Percentiles rank a stretch among this genome's conserved stretches.
These are phyloP conservation scores for Aphis gossypii DNA, from an alignment of 1,140 invertebrate genomes.

Conservation along the genomic window DNA sequence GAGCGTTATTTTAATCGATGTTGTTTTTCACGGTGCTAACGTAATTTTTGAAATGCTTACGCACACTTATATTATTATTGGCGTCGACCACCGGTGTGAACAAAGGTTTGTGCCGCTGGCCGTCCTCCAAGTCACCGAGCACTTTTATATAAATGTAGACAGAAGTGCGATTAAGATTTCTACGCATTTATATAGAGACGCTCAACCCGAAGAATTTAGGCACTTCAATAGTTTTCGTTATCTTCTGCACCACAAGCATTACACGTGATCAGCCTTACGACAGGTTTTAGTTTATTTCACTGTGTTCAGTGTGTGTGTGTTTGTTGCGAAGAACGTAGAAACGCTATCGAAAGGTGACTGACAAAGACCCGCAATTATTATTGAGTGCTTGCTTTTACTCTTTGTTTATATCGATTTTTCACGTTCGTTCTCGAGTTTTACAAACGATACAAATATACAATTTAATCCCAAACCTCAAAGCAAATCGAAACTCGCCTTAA, in stretches of 20 bases:
- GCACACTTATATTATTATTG: not conserved
- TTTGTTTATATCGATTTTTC: conserved; percentile 24
- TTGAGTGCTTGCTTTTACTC: not conserved
- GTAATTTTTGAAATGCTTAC: not conserved
- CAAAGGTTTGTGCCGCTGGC: not conserved
- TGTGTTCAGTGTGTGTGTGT: not conserved
- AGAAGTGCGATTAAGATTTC: conserved; percentile 10
- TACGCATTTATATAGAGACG: not conserved
- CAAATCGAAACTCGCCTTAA: not conserved
- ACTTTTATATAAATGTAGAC: not conserved
- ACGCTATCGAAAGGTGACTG: not conserved
- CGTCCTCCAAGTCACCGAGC: not conserved
- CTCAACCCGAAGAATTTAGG: not conserved
- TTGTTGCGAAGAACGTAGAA: not conserved
- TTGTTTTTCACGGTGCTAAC: not conserved
- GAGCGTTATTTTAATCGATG: not conserved
- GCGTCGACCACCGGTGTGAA: not conserved
- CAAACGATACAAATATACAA: not conserved
- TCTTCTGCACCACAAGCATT: not conserved
- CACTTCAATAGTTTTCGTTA: not conserved
- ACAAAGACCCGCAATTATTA: not conserved
- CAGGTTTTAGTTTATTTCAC: not conserved
- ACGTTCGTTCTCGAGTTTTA: not conserved
- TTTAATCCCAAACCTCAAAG: not conserved
- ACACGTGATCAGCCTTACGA: not conserved